Conservation (phyloP, 2,888 invertebrate genomes). For the Synanthedon vespiformis region DNA sequence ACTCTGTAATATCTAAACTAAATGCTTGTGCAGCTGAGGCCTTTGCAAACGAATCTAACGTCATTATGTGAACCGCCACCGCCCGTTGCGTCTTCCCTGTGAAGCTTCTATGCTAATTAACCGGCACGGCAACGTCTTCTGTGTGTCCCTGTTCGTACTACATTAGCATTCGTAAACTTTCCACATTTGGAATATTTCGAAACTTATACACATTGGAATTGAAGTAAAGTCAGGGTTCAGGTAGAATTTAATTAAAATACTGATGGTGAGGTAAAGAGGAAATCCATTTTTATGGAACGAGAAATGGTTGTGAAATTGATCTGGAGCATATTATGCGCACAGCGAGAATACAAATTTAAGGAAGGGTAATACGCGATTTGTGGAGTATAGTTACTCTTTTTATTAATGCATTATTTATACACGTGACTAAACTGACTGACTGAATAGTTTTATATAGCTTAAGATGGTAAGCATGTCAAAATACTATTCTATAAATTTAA, state of each 20-base stretch:
- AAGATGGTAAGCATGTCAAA: too few species aligned
- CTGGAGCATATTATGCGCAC: too few species aligned
- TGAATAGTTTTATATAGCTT: too few species aligned
- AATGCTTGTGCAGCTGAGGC: not conserved
- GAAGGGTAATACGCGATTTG: too few species aligned
- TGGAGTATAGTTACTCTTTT: too few species aligned
- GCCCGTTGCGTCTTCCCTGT: slow-evolving; percentile 5
- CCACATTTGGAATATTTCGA: slow-evolving; percentile 12
- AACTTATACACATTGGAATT: not conserved
- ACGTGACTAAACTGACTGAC: too few species aligned
- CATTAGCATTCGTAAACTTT: slow-evolving; percentile 18
- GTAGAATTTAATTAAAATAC: not conserved
- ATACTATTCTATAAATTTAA: too few species aligned
- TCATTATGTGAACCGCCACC: slow-evolving; percentile 13
- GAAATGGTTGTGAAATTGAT: too few species aligned
- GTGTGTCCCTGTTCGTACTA: slow-evolving; percentile 12
- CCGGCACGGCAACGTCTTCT: slow-evolving; percentile 14
- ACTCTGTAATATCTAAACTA: not conserved
- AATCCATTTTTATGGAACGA: too few species aligned
- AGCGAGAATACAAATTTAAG: too few species aligned
- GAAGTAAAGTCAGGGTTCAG: not conserved
- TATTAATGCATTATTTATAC: too few species aligned
- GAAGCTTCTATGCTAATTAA: slow-evolving; percentile 21
- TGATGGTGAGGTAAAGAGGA: too few species aligned
- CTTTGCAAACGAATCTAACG: slow-evolving; percentile 13